phyloP scores from a whole-genome alignment of 2,113 vertebrate genomes.

The Parus major region DNA sequence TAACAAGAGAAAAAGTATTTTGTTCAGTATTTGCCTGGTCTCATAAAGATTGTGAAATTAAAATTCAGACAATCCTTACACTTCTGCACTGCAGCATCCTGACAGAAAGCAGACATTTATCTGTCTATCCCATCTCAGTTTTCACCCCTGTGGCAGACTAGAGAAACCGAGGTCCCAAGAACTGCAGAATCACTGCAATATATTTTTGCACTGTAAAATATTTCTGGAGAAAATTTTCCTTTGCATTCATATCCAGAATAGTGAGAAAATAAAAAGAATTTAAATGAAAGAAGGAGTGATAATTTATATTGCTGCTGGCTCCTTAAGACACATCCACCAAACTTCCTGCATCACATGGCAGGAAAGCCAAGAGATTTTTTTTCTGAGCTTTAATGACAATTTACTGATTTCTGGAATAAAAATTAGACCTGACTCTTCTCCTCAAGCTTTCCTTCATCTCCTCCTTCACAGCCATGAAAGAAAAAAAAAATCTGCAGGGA shows the following conservation, averaged over 20 bases:
- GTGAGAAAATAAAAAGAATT: background rate
- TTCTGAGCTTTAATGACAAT: background rate
- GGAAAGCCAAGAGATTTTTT: background rate
- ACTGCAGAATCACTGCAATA: background rate
- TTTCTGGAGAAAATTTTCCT: background rate
- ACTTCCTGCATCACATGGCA: background rate
- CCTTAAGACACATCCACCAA: background rate
- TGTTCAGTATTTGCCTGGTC: background rate
- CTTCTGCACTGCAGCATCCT: background rate
- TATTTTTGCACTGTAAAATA: background rate
- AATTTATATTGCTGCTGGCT: background rate
- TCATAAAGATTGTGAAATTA: background rate
- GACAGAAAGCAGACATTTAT: background rate
- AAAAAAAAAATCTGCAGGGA: background rate
- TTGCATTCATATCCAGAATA: background rate
- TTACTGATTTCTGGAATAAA: conserved; percentile 2
- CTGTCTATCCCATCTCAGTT: background rate
- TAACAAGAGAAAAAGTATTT: background rate
- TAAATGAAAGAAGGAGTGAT: background rate
- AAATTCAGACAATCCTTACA: background rate
- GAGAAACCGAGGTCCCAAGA: background rate
- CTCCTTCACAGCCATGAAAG: background rate
- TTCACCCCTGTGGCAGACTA: background rate
- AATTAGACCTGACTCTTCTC: conserved; percentile 1
- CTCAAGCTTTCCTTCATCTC: background rate